phyloP scores from a whole-genome alignment of 2,797 vertebrate genomes.

The Brachymystax lenok region DNA sequence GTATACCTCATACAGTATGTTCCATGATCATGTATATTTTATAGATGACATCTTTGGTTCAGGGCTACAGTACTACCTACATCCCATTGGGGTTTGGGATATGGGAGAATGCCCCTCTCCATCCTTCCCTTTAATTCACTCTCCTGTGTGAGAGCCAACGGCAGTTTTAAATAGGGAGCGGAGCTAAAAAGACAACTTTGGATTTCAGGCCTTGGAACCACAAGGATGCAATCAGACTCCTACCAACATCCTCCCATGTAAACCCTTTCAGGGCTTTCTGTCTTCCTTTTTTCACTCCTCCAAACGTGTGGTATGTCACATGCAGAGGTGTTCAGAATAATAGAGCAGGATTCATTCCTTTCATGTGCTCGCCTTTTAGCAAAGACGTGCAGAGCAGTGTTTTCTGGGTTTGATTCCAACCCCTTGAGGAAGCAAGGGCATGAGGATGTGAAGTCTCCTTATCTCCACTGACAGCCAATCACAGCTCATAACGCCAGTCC shows the following conservation, averaged over 20 bases:
- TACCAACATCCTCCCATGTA: neutral
- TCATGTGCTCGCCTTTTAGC: slow-evolving; percentile 65
- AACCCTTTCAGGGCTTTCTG: slow-evolving; percentile 10
- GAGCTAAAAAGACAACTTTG: neutral
- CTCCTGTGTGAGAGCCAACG: slow-evolving; percentile 25
- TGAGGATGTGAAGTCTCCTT: slow-evolving; percentile 65
- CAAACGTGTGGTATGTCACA: slow-evolving; percentile 61
- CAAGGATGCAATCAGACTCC: neutral
- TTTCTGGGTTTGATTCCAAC: slow-evolving; percentile 60
- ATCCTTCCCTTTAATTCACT: slow-evolving; percentile 45
- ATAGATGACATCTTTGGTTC: neutral
- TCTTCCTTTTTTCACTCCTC: slow-evolving; percentile 30
- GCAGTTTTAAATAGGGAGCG: slow-evolving; percentile 55
- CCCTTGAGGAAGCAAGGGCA: slow-evolving; percentile 65
- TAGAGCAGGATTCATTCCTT: slow-evolving; percentile 63
- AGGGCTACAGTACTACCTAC: neutral
- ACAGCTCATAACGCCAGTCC: slow-evolving; percentile 62
- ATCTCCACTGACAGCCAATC: slow-evolving; percentile 72
- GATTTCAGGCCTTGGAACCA: slow-evolving; percentile 3
- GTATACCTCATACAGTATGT: no score
- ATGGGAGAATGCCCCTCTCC: slow-evolving; percentile 14
- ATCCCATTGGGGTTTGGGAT: neutral
- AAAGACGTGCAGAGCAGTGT: slow-evolving; percentile 39
- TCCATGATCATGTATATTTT: neutral
- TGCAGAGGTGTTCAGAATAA: slow-evolving; percentile 71